A percentile compares a stretch with the other conserved stretches of the same genome.
These are phyloP conservation scores for Dryobota labecula DNA, from an alignment of 2,888 invertebrate species.

Conservation along the genomic window DNA sequence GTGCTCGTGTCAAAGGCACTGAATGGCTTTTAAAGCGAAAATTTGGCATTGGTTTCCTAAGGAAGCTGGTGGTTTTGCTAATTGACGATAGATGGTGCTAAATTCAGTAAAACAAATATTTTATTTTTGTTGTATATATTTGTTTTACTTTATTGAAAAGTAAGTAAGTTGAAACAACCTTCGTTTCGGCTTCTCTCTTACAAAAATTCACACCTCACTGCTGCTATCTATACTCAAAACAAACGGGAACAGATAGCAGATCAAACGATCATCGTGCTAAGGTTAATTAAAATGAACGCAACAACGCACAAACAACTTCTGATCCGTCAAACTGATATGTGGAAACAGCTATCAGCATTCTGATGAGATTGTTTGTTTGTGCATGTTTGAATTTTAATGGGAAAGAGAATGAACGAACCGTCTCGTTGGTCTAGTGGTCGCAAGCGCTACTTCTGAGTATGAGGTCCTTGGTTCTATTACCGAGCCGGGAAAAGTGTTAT, in stretches of 20 bases:
- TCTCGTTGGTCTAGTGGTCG: background rate
- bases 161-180: no score
- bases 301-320: constrained; percentile 29
- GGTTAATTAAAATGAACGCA: constrained; percentile 47
- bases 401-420: background rate
- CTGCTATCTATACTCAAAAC: no score
- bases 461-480: background rate
- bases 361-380: constrained; percentile 31
- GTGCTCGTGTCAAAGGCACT: constrained; percentile 28
- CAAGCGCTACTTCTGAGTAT: background rate
- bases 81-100: no score
- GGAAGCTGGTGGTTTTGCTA: no score
- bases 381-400: constrained; percentile 33
- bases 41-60: no score
- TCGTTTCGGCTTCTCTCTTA: no score
- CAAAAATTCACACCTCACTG: no score
- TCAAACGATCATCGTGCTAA: constrained; percentile 20
- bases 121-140: no score
- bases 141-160: no score
- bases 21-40: no score
- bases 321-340: constrained; percentile 47
- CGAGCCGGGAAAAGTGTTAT: background rate
- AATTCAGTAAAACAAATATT: no score
- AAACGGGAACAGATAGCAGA: background rate
- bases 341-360: constrained; percentile 21